phyloP scores from a whole-genome alignment of 2,113 vertebrate genomes.

The Paradoxurus hermaphroditus region DNA sequence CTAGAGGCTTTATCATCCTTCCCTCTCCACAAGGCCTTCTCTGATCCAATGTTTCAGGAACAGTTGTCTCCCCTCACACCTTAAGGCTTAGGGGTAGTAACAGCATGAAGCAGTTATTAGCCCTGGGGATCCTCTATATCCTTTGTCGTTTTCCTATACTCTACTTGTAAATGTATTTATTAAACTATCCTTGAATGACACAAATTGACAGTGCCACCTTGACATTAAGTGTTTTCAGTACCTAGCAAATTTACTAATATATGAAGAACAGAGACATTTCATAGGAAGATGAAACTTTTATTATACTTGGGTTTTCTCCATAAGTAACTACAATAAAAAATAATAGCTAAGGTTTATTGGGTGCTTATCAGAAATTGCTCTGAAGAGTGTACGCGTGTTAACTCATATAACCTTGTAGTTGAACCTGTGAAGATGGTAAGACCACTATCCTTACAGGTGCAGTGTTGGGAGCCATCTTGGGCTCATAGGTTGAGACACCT shows the following conservation, averaged over 20 bases:
- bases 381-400: neutral
- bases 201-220: neutral
- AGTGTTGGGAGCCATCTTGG: too few relatives aligned
- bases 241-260: neutral
- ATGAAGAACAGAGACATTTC: neutral
- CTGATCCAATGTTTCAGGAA: neutral
- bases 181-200: neutral
- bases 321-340: neutral
- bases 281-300: neutral
- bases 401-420: neutral
- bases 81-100: neutral
- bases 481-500: too few relatives aligned
- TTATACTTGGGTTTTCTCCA: neutral
- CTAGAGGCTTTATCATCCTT: neutral
- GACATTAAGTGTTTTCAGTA: neutral
- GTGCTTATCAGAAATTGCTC: neutral
- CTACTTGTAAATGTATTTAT: neutral
- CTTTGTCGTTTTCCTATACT: neutral
- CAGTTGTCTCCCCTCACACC: neutral
- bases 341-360: neutral
- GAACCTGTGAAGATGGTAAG: neutral
- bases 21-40: neutral
- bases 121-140: neutral
- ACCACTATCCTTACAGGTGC: neutral
- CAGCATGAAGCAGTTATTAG: neutral